Percentiles rank a stretch among this genome's conserved stretches.
phyloP scores from a whole-genome alignment of 2,113 vertebrate genomes.

The Saiga tatarica region DNA sequence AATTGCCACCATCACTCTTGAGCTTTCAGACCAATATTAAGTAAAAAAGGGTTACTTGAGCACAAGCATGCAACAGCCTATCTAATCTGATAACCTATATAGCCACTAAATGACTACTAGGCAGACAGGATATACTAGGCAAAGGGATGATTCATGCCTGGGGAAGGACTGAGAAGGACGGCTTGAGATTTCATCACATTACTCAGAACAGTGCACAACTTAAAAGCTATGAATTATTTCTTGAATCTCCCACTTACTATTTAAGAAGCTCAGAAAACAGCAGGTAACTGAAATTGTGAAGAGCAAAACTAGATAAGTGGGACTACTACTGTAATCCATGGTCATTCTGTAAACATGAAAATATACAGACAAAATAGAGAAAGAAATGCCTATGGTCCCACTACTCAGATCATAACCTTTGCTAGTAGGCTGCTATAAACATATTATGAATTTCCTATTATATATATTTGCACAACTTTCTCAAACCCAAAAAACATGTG shows the following conservation, averaged over 20 bases:
- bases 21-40: not conserved
- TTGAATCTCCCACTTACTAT: not conserved
- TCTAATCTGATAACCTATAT: not conserved
- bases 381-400: not conserved
- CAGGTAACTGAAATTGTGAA: not conserved
- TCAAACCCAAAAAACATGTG: not conserved
- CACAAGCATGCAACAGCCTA: not conserved
- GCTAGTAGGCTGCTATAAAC: not conserved
- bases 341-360: not conserved
- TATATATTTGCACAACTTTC: not conserved
- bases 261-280: not conserved
- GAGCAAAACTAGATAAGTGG: not conserved
- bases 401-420: not conserved
- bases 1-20: not conserved
- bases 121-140: not conserved
- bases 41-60: not conserved
- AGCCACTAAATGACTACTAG: not conserved
- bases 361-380: not conserved
- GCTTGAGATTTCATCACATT: not conserved
- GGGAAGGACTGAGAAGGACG: not conserved
- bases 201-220: not conserved
- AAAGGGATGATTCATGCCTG: not conserved
- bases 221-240: not conserved
- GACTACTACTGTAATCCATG: not conserved
- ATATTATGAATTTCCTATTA: not conserved